Evolutionary conservation across 1,140 invertebrate species (phyloP).

Genomic region (Drosophila orosa): DNA sequence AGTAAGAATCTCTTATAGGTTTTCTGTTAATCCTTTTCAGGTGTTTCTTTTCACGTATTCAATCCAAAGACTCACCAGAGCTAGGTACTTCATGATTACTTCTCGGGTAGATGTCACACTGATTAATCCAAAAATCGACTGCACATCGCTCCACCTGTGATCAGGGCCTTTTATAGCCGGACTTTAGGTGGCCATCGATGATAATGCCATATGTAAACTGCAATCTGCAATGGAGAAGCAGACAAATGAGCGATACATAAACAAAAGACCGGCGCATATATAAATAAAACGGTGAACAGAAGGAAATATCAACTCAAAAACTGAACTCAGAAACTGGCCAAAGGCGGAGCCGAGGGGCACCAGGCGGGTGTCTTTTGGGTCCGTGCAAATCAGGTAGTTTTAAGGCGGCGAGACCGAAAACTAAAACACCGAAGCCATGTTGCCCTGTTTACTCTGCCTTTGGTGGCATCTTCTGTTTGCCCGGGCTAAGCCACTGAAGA

Average conservation of each 20-base stretch:
- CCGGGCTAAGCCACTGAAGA: constrained; percentile 36
- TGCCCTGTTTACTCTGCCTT: constrained; percentile 36
- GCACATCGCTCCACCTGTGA: constrained; percentile 46
- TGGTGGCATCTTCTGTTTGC: constrained; percentile 44
- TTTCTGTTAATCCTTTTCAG: neutral
- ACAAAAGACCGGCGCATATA: constrained; percentile 67
- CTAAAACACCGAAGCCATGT: constrained; percentile 33
- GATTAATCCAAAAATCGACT: constrained; percentile 75
- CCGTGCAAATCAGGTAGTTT: constrained; percentile 19
- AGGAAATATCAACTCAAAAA: constrained; percentile 42
- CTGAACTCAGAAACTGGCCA: constrained; percentile 18
- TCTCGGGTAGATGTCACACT: constrained; percentile 42
- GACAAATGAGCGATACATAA: constrained; percentile 69
- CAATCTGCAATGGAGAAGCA: constrained; percentile 56
- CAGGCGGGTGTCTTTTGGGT: constrained; percentile 3
- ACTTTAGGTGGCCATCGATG: constrained; percentile 34
- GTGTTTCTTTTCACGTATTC: neutral
- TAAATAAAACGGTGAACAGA: constrained; percentile 48
- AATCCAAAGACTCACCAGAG: constrained; percentile 59
- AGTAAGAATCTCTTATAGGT: neutral
- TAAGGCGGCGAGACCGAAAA: constrained; percentile 15
- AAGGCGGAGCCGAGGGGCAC: constrained; percentile 25
- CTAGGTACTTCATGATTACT: constrained; percentile 72
- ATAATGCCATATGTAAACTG: constrained; percentile 79
- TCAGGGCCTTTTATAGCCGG: constrained; percentile 63